Conservation (phyloP, 2,888 invertebrate genomes). For the Agrochola macilenta region DNA sequence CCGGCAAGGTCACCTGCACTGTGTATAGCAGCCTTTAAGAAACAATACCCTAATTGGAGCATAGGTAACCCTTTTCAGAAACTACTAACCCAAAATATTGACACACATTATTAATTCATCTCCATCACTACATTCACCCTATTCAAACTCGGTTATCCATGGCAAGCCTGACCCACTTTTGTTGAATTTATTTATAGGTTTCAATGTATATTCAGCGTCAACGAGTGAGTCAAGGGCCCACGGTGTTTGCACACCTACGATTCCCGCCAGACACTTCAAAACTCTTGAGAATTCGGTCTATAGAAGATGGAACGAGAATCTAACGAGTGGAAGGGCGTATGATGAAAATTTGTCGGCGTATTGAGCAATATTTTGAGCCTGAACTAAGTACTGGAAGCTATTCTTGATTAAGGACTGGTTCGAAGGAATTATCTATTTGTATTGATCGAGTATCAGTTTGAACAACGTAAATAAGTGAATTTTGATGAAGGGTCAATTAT, state of each 20-base stretch:
- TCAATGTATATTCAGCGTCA: slow-evolving; percentile 59
- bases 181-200: slow-evolving; percentile 63
- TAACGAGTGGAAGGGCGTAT: slow-evolving; percentile 35
- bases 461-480: not conserved
- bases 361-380: slow-evolving; percentile 45
- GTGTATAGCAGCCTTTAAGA: not conserved
- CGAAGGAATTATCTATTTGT: not conserved
- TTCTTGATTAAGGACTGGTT: not conserved
- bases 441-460: slow-evolving; percentile 5
- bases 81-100: slow-evolving; percentile 14
- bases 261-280: slow-evolving; percentile 50
- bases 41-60: not conserved
- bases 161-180: slow-evolving; percentile 53
- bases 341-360: slow-evolving; percentile 45
- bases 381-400: slow-evolving; percentile 24
- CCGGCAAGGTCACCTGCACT: too few species aligned
- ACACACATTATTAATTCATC: slow-evolving; percentile 37
- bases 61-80: not conserved
- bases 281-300: slow-evolving; percentile 57
- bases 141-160: slow-evolving; percentile 46
- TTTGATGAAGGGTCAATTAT: not conserved
- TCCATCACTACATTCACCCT: slow-evolving; percentile 17
- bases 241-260: slow-evolving; percentile 65
- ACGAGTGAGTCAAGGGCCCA: slow-evolving; percentile 51
- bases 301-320: slow-evolving; percentile 48